Evolutionary conservation across 2,797 vertebrate species (phyloP), one percentile per base, ranked within the genome.

Genomic region (Dicrostonyx torquatus): DNA sequence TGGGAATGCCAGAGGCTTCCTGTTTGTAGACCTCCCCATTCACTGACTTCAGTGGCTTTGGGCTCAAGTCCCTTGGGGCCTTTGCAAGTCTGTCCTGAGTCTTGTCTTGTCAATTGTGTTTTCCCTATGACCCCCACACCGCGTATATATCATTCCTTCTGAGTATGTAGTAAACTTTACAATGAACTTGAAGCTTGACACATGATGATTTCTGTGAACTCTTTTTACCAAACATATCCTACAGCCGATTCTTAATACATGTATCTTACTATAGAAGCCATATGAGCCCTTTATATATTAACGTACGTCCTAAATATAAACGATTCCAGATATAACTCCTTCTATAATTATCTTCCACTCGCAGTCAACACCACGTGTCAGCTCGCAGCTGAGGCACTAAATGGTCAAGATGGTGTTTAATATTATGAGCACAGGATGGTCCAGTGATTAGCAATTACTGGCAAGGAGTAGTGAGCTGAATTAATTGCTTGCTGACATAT

Each of bases 401-500:
- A n/a, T 70, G 77, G 91, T 85, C 84, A 70, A 53, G 90, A 53
- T 77, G 83, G 80, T 14, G 4, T 90, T 78, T 82, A 45, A 13
- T 20, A 34, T 60, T 86, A 37, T 0, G 31, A 58, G 75, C 72
- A 4, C 0, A 14, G 58, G 91, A 48, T 15, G 26, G 93, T 68
- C 85, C 70, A 24, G 89, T 55, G 83, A 89, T 68, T 50, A 53
- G 26, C 3, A 3, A 48, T 87, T 62, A 31, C 87, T 26, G n/a
- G 50, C 43, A 60, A 68, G 84, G 26, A 58, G 90, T 0, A 53
- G 73, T 62, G 92, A 92, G 79, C 77, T 68, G 93, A 24, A 53
- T 85, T 86, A 88, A 88, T 43, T 82, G 87, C 80, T 5, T 76
- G 84, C 68, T 78, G 78, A 95, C 93, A 60, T 62, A 10, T 6